Conservation (phyloP, 2,888 invertebrate genomes). For the Drosophila rellima region DNA sequence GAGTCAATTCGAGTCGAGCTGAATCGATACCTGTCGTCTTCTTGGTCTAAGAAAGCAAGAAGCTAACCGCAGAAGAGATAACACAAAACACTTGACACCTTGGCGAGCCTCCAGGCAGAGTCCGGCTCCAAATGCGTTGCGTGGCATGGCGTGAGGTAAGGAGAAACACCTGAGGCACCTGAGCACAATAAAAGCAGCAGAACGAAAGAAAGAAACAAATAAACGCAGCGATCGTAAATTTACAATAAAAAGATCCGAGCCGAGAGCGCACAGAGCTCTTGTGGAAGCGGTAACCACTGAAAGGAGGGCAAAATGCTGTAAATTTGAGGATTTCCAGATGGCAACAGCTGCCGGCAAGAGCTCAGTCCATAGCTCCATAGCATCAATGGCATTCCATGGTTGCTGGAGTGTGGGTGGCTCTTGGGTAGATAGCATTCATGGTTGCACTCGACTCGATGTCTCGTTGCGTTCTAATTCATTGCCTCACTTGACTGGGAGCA, state of each 20-base stretch:
- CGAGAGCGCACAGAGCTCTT: neutral
- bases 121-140: slow-evolving; percentile 22
- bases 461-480: slow-evolving; percentile 59
- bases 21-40: slow-evolving; percentile 12
- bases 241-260: slow-evolving; percentile 50
- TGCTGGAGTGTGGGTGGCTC: slow-evolving; percentile 39
- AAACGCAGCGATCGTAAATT: slow-evolving; percentile 74
- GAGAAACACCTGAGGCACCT: slow-evolving; percentile 41
- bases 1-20: slow-evolving; percentile 4
- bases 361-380: slow-evolving; percentile 2
- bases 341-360: slow-evolving; percentile 62
- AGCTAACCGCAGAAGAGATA: slow-evolving; percentile 72
- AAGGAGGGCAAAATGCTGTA: slow-evolving; percentile 58
- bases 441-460: slow-evolving; percentile 1
- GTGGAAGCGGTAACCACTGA: slow-evolving; percentile 21
- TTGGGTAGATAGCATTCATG: slow-evolving; percentile 1
- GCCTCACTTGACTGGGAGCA: slow-evolving; percentile 41
- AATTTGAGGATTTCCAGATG: slow-evolving; percentile 76
- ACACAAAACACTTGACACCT: slow-evolving; percentile 76
- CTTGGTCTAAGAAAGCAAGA: slow-evolving; percentile 56
- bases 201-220: slow-evolving; percentile 48
- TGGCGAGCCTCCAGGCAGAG: slow-evolving; percentile 42
- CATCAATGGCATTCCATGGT: slow-evolving; percentile 18
- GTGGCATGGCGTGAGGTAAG: slow-evolving; percentile 42
- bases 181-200: slow-evolving; percentile 43